Evolutionary conservation across 2,888 invertebrate genomes (phyloP).

Genomic region (Erebia aethiops): DNA sequence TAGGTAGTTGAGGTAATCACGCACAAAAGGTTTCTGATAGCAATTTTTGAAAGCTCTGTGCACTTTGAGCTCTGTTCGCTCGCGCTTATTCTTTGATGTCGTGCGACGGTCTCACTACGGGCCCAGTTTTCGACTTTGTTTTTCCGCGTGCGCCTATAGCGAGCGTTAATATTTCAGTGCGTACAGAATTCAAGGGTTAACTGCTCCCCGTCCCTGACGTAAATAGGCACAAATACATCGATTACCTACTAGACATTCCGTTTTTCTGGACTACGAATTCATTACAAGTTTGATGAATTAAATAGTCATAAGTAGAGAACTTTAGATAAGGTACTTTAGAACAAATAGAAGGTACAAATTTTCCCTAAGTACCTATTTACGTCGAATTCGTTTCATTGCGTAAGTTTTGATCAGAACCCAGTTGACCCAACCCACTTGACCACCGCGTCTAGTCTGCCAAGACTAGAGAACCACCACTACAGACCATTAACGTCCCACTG

Average conservation of each 20-base stretch:
- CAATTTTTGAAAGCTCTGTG: neutral
- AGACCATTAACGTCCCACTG: too few species aligned
- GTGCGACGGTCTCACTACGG: slow-evolving; percentile 79
- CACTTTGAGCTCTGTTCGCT: too few species aligned
- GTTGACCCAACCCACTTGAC: too few species aligned
- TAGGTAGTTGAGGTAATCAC: too few species aligned
- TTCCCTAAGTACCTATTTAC: too few species aligned
- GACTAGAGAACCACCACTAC: too few species aligned
- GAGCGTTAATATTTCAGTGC: slow-evolving; percentile 80
- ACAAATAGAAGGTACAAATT: too few species aligned
- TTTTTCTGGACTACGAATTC: slow-evolving; percentile 2
- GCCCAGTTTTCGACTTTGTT: slow-evolving; percentile 80
- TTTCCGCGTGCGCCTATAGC: slow-evolving; percentile 78
- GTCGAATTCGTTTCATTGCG: too few species aligned
- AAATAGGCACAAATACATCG: slow-evolving; percentile 51
- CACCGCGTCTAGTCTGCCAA: too few species aligned
- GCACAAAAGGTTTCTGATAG: neutral
- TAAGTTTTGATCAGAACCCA: too few species aligned
- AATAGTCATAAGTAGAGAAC: too few species aligned
- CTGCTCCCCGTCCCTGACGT: slow-evolving; percentile 58
- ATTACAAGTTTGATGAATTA: neutral
- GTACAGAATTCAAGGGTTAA: slow-evolving; percentile 80
- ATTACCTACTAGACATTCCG: slow-evolving; percentile 11
- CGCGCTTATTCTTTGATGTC: slow-evolving; percentile 66
- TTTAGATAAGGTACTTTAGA: too few species aligned